phyloP scores from a whole-genome alignment of 2,888 invertebrate species.

The Nephrotoma appendiculata region DNA sequence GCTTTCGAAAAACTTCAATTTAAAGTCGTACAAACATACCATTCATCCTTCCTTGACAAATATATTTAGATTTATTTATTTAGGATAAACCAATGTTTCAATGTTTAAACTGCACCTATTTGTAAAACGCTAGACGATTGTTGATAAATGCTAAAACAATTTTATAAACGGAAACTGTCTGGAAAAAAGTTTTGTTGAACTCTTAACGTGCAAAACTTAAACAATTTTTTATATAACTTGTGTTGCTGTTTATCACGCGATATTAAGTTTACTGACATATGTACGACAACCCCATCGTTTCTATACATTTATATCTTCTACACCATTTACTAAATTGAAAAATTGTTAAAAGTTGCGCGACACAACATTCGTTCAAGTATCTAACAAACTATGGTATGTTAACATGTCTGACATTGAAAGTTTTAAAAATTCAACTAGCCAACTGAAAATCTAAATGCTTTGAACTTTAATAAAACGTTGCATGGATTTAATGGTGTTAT shows the following conservation, averaged over 20 bases:
- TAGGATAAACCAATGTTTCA: too few relatives aligned
- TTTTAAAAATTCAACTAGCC: not conserved
- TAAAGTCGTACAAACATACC: too few relatives aligned
- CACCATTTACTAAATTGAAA: not conserved
- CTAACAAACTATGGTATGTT: not conserved
- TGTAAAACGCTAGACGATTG: not conserved
- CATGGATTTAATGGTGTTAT: not conserved
- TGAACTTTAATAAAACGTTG: not conserved
- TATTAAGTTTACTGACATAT: not conserved
- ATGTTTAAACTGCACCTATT: too few relatives aligned
- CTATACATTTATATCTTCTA: not conserved
- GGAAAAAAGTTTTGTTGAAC: not conserved
- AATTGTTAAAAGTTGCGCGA: not conserved
- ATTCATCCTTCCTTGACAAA: too few relatives aligned
- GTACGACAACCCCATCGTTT: not conserved
- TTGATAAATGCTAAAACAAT: not conserved
- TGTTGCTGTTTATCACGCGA: not conserved
- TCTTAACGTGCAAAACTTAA: not conserved
- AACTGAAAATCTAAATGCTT: not conserved
- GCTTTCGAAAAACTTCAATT: too few relatives aligned
- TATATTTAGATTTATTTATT: too few relatives aligned
- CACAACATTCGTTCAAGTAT: not conserved
- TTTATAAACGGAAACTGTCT: not conserved
- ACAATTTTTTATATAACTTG: not conserved
- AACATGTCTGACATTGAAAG: not conserved